Conservation (phyloP, 53 echinoderm and acorn worm genomes). For the Mesocentrotus franciscanus region DNA sequence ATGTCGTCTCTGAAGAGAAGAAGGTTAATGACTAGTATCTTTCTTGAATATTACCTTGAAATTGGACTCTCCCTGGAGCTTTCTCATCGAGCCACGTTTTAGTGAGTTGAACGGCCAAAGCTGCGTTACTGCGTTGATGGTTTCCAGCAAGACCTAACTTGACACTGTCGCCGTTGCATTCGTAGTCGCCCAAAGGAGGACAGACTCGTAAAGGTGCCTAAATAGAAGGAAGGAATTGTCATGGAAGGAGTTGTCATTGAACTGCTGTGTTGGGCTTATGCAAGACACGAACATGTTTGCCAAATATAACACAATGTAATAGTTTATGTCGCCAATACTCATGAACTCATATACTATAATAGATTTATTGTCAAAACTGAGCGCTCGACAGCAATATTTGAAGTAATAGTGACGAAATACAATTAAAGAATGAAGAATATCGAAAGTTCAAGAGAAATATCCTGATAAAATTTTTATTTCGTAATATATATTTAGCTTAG, state of each 20-base stretch:
- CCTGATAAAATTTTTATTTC: too few species aligned
- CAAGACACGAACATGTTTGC: neutral
- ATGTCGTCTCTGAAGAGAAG: too few species aligned
- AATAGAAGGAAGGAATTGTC: neutral
- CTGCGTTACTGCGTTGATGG: conserved; percentile 63
- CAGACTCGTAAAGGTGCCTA: conserved; percentile 8
- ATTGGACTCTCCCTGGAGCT: neutral
- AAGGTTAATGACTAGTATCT: neutral
- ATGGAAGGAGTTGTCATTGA: neutral
- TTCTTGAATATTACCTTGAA: neutral
- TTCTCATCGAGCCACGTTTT: conserved; percentile 68
- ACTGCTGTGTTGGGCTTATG: neutral
- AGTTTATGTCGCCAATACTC: neutral
- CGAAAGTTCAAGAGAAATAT: too few species aligned
- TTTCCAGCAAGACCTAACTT: conserved; percentile 42
- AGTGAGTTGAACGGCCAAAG: conserved; percentile 68
- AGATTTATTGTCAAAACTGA: too few species aligned
- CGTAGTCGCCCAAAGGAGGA: neutral
- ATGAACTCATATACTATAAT: neutral
- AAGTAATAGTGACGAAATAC: neutral
- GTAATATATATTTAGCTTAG: too few species aligned
- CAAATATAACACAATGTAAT: neutral
- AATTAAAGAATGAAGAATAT: too few species aligned
- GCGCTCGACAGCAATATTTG: neutral
- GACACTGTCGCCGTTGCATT: neutral